Evolutionary conservation across 2,797 vertebrate species (phyloP), one percentile per base, ranked within the genome.

Genomic region (Channallabes apus): DNA sequence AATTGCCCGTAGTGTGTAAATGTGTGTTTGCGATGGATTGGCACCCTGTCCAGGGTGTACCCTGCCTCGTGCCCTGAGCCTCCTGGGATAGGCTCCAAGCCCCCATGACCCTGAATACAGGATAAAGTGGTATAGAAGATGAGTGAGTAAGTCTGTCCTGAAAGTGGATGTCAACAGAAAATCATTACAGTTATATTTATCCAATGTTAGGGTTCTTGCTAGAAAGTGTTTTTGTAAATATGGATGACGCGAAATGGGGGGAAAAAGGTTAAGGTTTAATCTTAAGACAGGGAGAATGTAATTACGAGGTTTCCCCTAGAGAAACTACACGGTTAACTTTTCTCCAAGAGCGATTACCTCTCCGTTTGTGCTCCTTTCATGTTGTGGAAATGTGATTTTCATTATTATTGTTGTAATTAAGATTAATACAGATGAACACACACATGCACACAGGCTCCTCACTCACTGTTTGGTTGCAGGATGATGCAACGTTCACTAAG

Each of bases 261-360:
- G 3, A 5, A 24, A 38, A 27, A 14, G 35, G 22, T 17, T 11
- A 27, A 12, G 22, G 38, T 51, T 83, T 83, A 75, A 83, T 83
- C 71, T 38, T 59, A 61, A 83, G 38, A 58, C 3, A 35, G 71
- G 38, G 51, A 59, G 75, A 83, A 75, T 54, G 41, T 83, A 83
- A 83, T 83, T 83, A 83, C 35, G 59, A 27, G 71, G 69, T 62
- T 64, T 69, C 51, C 82, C 38, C 82, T 64, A 71, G 82, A 75
- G 82, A 75, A 69, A 83, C 32, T 20, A 83, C 32, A 83, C 15
- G 24, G 82, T 82, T 82, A 75, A 83, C 82, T 83, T 35, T 12
- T 73, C 38, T 83, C 58, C 7, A 24, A 72, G 68, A 75, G 38
- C 58, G 71, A 83, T 83, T 83, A 83, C 71, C 69, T 75, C 82